These are phyloP conservation scores for Agapornis canus DNA, from an alignment of 2,797 vertebrate species.

Conservation along the genomic window DNA sequence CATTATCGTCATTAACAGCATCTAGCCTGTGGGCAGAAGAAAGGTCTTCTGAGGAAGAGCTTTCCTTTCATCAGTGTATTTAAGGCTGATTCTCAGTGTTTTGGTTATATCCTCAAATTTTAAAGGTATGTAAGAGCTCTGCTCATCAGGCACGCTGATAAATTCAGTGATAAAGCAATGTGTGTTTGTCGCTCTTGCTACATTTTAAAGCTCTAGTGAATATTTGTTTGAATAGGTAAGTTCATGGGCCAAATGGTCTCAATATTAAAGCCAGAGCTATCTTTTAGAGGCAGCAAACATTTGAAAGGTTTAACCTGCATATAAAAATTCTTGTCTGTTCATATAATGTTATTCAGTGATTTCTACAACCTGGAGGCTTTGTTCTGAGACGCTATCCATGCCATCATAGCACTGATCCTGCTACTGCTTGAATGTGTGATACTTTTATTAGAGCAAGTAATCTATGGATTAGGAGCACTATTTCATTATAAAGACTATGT, in stretches of 20 bases:
- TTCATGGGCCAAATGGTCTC: neutral
- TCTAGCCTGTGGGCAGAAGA: neutral
- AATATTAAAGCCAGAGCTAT: neutral
- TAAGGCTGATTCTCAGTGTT: neutral
- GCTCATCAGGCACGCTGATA: neutral
- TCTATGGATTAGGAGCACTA: neutral
- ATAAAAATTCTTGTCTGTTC: neutral
- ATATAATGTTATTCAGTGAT: neutral
- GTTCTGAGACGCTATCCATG: neutral
- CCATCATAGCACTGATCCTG: neutral
- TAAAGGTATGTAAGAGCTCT: neutral
- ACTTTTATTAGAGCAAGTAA: neutral
- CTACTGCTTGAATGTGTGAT: neutral
- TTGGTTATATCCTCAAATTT: neutral
- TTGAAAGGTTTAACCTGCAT: neutral
- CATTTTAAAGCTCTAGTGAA: neutral
- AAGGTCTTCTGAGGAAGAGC: neutral
- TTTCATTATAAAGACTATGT: neutral
- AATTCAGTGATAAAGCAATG: neutral
- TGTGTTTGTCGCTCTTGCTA: neutral
- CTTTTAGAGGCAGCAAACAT: neutral
- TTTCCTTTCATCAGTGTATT: conserved; percentile 37
- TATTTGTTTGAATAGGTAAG: neutral
- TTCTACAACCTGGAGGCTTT: neutral
- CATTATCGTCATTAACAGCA: neutral